Conservation (phyloP, 2,797 vertebrate species). For the Syngnathus acus region DNA sequence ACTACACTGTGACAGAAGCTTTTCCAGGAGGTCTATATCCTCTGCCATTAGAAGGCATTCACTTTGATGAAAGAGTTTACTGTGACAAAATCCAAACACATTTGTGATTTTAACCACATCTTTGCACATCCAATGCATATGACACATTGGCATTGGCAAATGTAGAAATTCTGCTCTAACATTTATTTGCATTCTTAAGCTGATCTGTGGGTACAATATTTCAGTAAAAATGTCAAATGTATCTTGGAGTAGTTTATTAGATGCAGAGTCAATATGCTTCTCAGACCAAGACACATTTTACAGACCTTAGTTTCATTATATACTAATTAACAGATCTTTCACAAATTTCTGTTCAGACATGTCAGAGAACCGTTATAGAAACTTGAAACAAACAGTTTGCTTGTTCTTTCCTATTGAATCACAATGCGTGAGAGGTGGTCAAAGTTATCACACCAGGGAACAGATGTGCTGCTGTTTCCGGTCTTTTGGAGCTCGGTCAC, state of each 20-base stretch:
- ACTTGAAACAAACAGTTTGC: constrained; percentile 25
- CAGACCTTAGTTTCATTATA: constrained; percentile 27
- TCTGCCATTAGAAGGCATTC: constrained; percentile 46
- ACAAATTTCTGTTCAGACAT: constrained; percentile 10
- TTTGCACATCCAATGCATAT: constrained; percentile 53
- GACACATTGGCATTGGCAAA: constrained; percentile 57
- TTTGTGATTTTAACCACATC: constrained; percentile 49
- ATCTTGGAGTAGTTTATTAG: constrained; percentile 1
- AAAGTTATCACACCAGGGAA: constrained; percentile 54
- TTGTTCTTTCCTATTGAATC: constrained; percentile 30
- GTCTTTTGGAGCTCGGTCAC: constrained; percentile 55
- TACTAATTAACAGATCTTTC: constrained; percentile 25
- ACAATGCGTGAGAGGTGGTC: constrained; percentile 40
- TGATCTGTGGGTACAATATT: constrained; percentile 68
- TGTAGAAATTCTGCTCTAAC: constrained; percentile 75
- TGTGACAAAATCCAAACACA: constrained; percentile 50
- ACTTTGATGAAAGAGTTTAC: constrained; percentile 59
- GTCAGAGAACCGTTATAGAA: constrained; percentile 19
- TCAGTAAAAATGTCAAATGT: constrained; percentile 21
- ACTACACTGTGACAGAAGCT: constrained; percentile 54
- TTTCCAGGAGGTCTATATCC: constrained; percentile 53
- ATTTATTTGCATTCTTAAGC: constrained; percentile 73
- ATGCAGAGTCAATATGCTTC: constrained; percentile 38
- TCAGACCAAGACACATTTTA: constrained; percentile 50
- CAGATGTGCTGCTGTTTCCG: constrained; percentile 62